Base-by-base conservation (phyloP, 2,888 invertebrate species). In the Stenoptilia bipunctidactyla region DNA sequence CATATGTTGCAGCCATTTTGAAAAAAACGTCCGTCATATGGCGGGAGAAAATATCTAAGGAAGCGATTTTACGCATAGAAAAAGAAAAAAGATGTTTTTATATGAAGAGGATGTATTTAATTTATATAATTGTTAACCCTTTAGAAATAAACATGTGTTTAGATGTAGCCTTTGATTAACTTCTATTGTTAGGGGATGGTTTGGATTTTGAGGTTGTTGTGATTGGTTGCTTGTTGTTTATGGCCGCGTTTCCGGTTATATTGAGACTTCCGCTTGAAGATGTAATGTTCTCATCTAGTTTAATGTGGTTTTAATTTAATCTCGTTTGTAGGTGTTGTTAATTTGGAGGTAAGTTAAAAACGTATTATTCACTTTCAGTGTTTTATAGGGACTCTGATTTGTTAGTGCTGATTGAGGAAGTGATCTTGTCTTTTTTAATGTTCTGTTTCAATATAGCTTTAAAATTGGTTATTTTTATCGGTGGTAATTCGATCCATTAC, bases 41-140 rank as follows among this genome's bases (percentile, higher is more conserved):
- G 61, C 52, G 50, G 59, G 66, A 63, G 72, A 66, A 66, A 66
- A 67, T 71, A 69, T 20, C 20, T 65, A 75, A 37, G 80, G 82
- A 82, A 82, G 72, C 76, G 75, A 80, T 80, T 79, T 77, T 72
- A 80, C 73, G 73, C 68, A 50, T 65, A 74, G 62, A 63, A 67
- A 59, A 65, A 65, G 61, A 66, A 73, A 58, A 59, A 61, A 63
- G 61, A 61, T 62, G 15, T 34, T 6, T 13, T 15, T 13, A 13
- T 15, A 62, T 69, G 58, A 61, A 65, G 55, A 72, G 79, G 77
- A 77, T 71, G 73, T 77, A 77, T 82, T 20, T 80, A 79, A 82
- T 77, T 77, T 77, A 77, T 76, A 62, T 76, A 73, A 79, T 75
- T 74, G 68, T 76, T 68, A 80, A 75, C 75, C 80, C 77, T 76